Evolutionary conservation across 2,797 vertebrate genomes (phyloP).

Genomic region (Falco peregrinus): DNA sequence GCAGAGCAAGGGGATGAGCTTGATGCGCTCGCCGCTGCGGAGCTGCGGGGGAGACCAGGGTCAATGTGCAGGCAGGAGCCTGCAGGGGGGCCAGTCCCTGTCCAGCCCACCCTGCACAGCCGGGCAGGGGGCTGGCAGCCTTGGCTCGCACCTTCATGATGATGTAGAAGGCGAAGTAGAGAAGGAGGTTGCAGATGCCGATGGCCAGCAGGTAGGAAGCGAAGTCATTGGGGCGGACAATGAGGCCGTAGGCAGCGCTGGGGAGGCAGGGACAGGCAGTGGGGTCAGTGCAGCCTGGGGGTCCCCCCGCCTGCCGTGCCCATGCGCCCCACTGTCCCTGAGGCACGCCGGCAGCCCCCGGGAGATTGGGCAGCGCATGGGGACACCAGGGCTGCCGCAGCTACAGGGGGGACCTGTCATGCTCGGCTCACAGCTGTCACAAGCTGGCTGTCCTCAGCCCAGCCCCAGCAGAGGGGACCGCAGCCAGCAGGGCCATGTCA

Average conservation of each 20-base stretch:
- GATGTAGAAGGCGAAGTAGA: slow-evolving; percentile 98
- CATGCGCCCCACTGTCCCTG: rapidly evolving
- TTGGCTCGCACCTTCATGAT: slow-evolving; percentile 91
- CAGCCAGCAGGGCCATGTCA: rapidly evolving
- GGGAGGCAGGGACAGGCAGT: background rate
- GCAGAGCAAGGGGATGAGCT: slow-evolving; percentile 88
- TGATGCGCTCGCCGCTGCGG: slow-evolving; percentile 91
- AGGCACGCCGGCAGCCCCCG: rapidly evolving
- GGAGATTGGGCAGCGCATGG: rapidly evolving
- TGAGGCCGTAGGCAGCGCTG: slow-evolving; percentile 93
- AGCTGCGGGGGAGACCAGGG: slow-evolving; percentile 72
- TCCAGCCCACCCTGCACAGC: background rate
- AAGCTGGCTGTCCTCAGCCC: background rate
- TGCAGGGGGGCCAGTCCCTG: background rate
- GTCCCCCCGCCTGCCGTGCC: background rate
- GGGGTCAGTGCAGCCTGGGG: background rate
- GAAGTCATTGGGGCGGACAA: slow-evolving; percentile 92
- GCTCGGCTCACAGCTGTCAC: background rate
- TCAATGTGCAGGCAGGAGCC: background rate
- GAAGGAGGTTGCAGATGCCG: slow-evolving; percentile 96
- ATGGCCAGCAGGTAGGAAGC: slow-evolving; percentile 97
- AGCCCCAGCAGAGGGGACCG: rapidly evolving
- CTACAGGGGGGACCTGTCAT: background rate
- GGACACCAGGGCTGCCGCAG: background rate
- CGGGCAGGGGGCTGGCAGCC: rapidly evolving